Percentiles rank a stretch among this genome's conserved stretches.
These are phyloP conservation scores for Agapostemon virescens DNA, from an alignment of 2,888 invertebrate genomes.

Conservation along the genomic window DNA sequence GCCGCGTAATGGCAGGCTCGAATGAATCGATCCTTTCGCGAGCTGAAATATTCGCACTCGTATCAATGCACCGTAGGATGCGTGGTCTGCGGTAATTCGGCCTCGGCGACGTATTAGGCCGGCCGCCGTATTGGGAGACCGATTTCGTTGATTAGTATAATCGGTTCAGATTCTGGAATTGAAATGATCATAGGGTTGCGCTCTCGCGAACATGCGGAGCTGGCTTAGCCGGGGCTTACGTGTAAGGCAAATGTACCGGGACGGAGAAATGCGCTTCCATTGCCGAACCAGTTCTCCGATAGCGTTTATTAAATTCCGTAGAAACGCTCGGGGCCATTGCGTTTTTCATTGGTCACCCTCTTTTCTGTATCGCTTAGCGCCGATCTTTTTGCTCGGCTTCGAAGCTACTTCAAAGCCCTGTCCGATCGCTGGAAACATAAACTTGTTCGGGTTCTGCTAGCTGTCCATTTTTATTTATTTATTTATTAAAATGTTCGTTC, in stretches of 20 bases:
- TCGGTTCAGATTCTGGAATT: slow-evolving; percentile 14
- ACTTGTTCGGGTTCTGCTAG: background rate
- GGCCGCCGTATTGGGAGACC: slow-evolving; percentile 2
- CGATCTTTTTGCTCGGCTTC: background rate
- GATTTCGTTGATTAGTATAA: slow-evolving; percentile 19
- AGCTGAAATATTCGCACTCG: slow-evolving; percentile 60
- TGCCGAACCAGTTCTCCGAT: background rate
- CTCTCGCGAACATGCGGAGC: background rate
- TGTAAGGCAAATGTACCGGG: background rate
- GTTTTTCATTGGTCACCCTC: background rate
- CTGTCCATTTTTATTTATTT: no score
- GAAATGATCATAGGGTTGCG: background rate
- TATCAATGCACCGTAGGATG: slow-evolving; percentile 50
- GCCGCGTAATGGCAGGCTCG: slow-evolving; percentile 44
- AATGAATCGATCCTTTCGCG: slow-evolving; percentile 58
- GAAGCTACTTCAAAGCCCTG: background rate
- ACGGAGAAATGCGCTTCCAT: background rate
- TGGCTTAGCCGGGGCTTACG: background rate
- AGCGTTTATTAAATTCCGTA: background rate
- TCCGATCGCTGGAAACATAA: background rate
- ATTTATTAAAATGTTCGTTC: no score
- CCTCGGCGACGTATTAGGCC: slow-evolving; percentile 23
- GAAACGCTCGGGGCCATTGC: background rate
- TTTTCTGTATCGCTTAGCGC: background rate
- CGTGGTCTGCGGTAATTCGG: slow-evolving; percentile 49